Evolutionary conservation across 2,888 invertebrate genomes (phyloP), one percentile per base, ranked within the genome.

Genomic region (Ariolimax columbianus): DNA sequence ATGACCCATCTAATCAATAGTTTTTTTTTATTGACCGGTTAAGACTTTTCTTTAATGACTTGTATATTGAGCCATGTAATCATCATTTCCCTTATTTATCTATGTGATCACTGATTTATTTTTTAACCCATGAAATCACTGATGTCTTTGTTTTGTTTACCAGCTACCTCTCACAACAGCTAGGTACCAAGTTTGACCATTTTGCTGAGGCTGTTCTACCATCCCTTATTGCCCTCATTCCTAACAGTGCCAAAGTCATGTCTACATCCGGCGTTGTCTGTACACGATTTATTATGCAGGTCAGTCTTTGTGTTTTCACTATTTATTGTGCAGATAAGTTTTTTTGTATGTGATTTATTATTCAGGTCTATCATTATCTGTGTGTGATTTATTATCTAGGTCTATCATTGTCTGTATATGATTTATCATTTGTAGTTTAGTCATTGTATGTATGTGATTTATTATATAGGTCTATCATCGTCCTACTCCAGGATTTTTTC

Each of bases 241-340:
- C 97, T 92, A 99, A 98, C 94, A 97, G 97, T 89, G 98, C 98
- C 88, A 99, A 99, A 96, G 97, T 98, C 92, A 97, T 99, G 94
- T 97, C 98, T 11, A 97, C 98, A 0, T 97, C 98, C 0, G 98
- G 97, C 79, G 96, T 96, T 2, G 96, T 98, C 83, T 96, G 97
- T 89, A 96, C 98, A 63, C 96, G 97, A 80, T 98, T 98, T 95
- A 97, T 99, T 81, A 96, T 99, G 72, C 68, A 51, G 55, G 43
- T 66, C 26, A 26, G 40, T 38, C 23, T 72, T 79, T 11, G 17
- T 47, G 14, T 72, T 0, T 38, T 30, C 30, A 43, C 23, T 26
- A 11, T 47, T 40, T 30, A 70, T 51, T 55, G 23, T 66, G 66
- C 33, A 3, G 33, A 17, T 66, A 7, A 7, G 7, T 17, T 66